These are phyloP conservation scores for Sander lucioperca DNA, from an alignment of 2,113 vertebrate species.

Conservation along the genomic window DNA sequence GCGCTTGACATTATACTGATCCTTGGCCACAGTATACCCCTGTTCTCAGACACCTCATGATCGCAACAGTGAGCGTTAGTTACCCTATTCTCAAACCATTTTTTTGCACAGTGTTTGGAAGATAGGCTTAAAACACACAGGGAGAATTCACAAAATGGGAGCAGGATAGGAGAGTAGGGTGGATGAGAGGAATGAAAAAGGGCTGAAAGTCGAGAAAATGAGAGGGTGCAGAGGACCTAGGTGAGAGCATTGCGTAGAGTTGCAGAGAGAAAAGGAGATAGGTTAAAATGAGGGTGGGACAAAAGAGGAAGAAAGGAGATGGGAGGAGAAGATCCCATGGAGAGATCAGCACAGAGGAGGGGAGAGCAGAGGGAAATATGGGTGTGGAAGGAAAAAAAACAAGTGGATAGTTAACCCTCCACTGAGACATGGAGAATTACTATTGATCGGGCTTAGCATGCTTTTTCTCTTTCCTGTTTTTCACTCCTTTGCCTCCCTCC, in stretches of 20 bases:
- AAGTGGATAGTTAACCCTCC: constrained; percentile 52
- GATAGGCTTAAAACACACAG: constrained; percentile 37
- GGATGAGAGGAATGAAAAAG: constrained; percentile 45
- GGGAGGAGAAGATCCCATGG: constrained; percentile 22
- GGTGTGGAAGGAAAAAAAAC: constrained; percentile 12
- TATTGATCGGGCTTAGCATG: constrained; percentile 76
- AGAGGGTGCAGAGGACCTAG: constrained; percentile 39
- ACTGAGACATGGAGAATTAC: constrained; percentile 61
- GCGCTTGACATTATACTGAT: constrained; percentile 25
- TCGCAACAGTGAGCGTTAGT: constrained; percentile 23
- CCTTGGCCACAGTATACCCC: background rate
- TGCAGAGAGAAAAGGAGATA: constrained; percentile 20
- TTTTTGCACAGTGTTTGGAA: constrained; percentile 22
- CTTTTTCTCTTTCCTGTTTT: constrained; percentile 48
- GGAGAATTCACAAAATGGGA: constrained; percentile 22
- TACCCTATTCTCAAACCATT: constrained; percentile 8
- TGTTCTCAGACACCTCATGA: constrained; percentile 18
- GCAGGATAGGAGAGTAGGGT: constrained; percentile 30
- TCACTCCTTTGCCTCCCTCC: constrained; percentile 44
- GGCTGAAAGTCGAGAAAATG: constrained; percentile 43
- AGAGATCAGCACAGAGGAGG: constrained; percentile 35
- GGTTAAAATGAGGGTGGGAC: constrained; percentile 41
- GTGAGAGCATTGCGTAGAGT: constrained; percentile 32
- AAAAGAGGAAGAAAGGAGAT: constrained; percentile 33
- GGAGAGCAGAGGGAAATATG: constrained; percentile 46